Base-by-base conservation (phyloP, 2,888 invertebrate species). In the Andrena bicolor region DNA sequence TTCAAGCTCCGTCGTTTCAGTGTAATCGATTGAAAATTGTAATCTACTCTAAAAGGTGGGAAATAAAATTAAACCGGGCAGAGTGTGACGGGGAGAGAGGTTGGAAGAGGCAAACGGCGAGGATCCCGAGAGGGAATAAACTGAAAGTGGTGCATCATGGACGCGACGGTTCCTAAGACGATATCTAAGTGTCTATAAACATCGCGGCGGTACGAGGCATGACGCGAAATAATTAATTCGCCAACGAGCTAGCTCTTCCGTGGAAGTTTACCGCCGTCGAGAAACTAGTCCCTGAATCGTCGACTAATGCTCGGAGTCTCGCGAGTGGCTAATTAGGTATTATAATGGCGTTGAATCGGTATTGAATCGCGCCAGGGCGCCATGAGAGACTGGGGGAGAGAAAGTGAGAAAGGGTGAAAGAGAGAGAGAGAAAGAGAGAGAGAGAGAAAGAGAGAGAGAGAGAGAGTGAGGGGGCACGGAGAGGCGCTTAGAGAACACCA, bases 261-360 rank as follows among this genome's bases (percentile, higher is more conserved):
- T 61, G 68, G 70, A 82, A 86, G 86, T 85, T 86, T 81, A 76
- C 72, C 76, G 80, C 56, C 63, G 75, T 71, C 76, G 82, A 68
- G 83, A 86, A 86, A 88, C 85, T 86, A 78, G 83, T 83, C 76
- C 72, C 78, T 58, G 84, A 90, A 85, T 89, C 80, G 84, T 77
- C 86, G 77, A 82, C 88, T 87, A 88, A 90, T 85, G 79, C 75
- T 74, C 72, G 80, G 53, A 79, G 80, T 65, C 81, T 81, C 85
- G 80, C 77, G 81, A 86, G 74, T 84, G 85, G 85, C 88, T 90
- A 92, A 91, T 92, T 92, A 92, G 91, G 87, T 91, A 91, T 92
- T 92, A 91, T 91, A 91, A 92, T 90, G 89, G 84, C 88, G 83
- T 63, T 82, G 87, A 85, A 90, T 87, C 78, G 81, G 80, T 84